Conservation (phyloP, 2,888 invertebrate species). For the Cancer borealis region DNA sequence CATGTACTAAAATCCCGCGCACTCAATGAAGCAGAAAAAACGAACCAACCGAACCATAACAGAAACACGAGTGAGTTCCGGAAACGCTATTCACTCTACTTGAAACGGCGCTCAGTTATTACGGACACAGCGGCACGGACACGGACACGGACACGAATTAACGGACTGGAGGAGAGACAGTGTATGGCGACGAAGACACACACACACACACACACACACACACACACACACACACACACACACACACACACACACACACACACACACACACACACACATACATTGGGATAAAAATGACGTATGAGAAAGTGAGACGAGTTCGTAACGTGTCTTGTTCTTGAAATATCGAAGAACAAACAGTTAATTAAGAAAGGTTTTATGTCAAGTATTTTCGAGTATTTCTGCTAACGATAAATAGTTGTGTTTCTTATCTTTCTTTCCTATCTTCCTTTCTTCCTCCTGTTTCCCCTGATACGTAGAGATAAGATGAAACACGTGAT, state of each 20-base stretch:
- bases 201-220: too few species aligned
- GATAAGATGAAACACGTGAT: background rate
- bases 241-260: too few species aligned
- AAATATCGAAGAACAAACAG: background rate
- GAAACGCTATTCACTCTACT: background rate
- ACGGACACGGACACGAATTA: too few species aligned
- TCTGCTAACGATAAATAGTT: background rate
- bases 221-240: too few species aligned
- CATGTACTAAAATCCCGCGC: background rate
- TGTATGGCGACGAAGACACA: background rate
- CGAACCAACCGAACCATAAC: background rate
- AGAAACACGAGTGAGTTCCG: background rate
- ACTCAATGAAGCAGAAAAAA: background rate
- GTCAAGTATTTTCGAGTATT: background rate
- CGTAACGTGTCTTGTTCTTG: background rate
- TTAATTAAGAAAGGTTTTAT: background rate
- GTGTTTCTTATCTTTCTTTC: too few species aligned
- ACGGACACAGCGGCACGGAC: background rate
- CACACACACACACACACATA: too few species aligned
- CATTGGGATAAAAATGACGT: background rate
- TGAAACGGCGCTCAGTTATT: too few species aligned
- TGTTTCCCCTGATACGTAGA: background rate
- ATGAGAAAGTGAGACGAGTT: background rate
- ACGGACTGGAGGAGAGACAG: background rate
- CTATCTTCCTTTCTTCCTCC: background rate